These are phyloP conservation scores for Sterrhoptilus dennistouni DNA, from an alignment of 2,113 vertebrate species.

Conservation along the genomic window DNA sequence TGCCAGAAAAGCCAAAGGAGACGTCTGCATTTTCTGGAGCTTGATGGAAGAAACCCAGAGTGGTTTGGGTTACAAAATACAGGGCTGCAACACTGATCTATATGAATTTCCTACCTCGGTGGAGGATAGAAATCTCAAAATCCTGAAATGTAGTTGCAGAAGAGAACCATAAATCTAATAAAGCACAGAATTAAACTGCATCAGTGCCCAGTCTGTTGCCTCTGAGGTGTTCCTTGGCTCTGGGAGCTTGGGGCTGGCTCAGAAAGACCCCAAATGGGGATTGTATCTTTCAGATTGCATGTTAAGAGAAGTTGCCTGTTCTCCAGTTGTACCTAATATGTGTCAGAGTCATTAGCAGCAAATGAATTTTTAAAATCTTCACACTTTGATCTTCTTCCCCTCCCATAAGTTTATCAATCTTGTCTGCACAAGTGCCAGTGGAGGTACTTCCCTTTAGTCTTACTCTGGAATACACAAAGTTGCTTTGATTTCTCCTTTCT, in stretches of 20 bases:
- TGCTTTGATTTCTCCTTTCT: background rate
- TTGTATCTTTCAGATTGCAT: rapidly evolving
- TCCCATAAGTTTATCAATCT: background rate
- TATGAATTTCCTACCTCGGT: background rate
- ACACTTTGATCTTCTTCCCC: background rate
- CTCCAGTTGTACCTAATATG: background rate
- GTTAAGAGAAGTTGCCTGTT: background rate
- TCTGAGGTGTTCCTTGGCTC: background rate
- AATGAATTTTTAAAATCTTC: background rate
- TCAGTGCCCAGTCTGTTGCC: background rate
- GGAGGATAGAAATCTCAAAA: background rate
- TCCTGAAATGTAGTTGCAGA: background rate
- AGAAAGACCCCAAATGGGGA: background rate
- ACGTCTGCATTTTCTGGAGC: background rate
- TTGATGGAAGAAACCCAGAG: background rate
- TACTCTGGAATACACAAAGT: background rate
- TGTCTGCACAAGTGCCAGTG: background rate
- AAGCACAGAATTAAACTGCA: background rate
- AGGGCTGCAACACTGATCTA: background rate
- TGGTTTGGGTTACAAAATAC: background rate
- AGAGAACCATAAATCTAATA: background rate
- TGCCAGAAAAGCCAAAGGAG: background rate
- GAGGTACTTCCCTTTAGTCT: background rate
- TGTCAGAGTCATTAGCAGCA: background rate
- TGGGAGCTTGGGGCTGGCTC: background rate